Percentiles rank a stretch among this genome's conserved stretches.
Conservation (phyloP, 2,113 vertebrate genomes). For the Corvus cornix region DNA sequence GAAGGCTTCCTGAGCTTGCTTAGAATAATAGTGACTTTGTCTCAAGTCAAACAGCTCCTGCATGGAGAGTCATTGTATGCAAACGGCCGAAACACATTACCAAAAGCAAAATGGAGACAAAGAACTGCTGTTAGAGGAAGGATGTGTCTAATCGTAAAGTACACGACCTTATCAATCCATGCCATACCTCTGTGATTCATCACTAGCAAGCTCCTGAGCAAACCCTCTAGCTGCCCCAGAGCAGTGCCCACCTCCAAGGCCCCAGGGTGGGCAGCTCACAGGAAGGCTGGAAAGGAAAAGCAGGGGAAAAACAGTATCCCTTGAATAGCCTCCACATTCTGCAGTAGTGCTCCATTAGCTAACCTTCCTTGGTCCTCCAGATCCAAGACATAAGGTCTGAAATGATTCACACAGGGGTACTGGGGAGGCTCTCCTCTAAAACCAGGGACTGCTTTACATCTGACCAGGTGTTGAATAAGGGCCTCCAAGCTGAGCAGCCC, state of each 20-base stretch:
- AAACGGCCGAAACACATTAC: neutral
- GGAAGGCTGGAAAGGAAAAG: neutral
- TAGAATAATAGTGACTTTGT: constrained; percentile 33
- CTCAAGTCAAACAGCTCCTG: constrained; percentile 25
- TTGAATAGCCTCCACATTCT: neutral
- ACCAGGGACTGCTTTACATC: neutral
- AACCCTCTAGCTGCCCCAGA: neutral
- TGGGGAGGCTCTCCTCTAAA: neutral
- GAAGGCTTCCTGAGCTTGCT: neutral
- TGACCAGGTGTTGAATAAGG: rapidly evolving
- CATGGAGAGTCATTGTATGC: neutral
- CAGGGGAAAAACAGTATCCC: neutral
- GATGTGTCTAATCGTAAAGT: constrained; percentile 67
- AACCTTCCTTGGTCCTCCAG: rapidly evolving
- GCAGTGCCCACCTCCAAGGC: neutral
- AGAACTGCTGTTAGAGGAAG: constrained; percentile 49
- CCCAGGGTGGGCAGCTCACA: neutral
- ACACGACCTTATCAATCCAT: constrained; percentile 61
- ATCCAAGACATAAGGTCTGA: neutral
- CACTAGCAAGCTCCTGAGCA: constrained; percentile 31
- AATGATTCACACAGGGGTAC: rapidly evolving
- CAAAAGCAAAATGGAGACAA: constrained; percentile 57
- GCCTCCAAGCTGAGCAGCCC: neutral
- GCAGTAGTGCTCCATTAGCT: neutral
- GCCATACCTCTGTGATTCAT: constrained; percentile 63